Evolutionary conservation across 2,797 vertebrate genomes (phyloP), one percentile per base, ranked within the genome.

Genomic region (Euthynnus affinis): DNA sequence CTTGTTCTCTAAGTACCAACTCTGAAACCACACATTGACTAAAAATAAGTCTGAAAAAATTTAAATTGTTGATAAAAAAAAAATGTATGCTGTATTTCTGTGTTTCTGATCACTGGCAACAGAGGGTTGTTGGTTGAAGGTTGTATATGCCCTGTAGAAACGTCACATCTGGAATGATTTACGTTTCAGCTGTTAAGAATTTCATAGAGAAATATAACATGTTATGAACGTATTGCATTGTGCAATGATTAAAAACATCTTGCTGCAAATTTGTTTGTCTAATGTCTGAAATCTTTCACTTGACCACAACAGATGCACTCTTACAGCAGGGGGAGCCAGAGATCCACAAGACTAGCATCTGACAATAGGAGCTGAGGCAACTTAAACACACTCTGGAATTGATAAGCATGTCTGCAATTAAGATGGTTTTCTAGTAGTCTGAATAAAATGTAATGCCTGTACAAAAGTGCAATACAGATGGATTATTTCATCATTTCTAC

Each of bases 281-380:
- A 34, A 48, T 69, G 6, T 29, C 12, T 71, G 22, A 46, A 52
- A 53, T 44, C 13, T 20, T 9, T 1, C 22, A 49, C 20, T 14
- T 51, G 5, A 4, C 7, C 10, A n/a, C 22, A 65, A 20, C 10
- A 27, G 9, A 62, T 6, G 9, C 9, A 15, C 1, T 44, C 15
- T 13, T 62, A 42, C 82, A 85, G 72, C 68, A 92, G 70, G 40
- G 57, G 79, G 74, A 70, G 76, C 53, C 73, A 90, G 61, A 87
- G 66, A 70, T 52, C 68, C 44, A 51, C 27, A 9, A 20, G 1
- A 68, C 22, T 9, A 53, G 57, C 14, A 29, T 27, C 59, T 17
- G 58, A 37, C 0, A 34, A 32, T 2, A 13, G 0, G 23, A 44
- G 14, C 0, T n/a, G 18, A 12, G 8, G 8, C 44, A 60, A 48